Conservation (phyloP, 2,797 vertebrate genomes). For the Sylvia borin region DNA sequence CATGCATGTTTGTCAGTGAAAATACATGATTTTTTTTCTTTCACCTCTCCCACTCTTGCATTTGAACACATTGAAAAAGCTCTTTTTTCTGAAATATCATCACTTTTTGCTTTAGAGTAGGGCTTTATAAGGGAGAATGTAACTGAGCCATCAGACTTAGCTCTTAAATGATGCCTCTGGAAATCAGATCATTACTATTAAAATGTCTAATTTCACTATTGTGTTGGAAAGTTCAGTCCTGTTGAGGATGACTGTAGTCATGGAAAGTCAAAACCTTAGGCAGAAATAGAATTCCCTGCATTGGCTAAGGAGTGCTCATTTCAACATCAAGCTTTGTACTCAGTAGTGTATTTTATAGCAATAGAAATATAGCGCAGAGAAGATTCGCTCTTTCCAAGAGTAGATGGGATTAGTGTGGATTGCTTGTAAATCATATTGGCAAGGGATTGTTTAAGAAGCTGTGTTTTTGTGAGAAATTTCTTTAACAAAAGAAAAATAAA, state of each 20-base stretch:
- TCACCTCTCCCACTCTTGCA: not conserved
- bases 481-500: not conserved
- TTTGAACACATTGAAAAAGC: not conserved
- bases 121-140: not conserved
- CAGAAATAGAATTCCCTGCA: not conserved
- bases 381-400: not conserved
- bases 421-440: not conserved
- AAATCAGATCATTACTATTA: not conserved
- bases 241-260: not conserved
- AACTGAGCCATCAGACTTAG: not conserved
- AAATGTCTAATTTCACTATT: not conserved
- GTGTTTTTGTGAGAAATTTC: not conserved
- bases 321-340: not conserved
- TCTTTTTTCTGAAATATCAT: not conserved
- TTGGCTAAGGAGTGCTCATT: not conserved
- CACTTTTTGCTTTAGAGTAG: not conserved
- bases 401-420: not conserved
- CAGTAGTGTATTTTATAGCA: not conserved
- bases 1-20: not conserved
- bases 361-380: not conserved
- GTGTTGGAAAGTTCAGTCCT: not conserved
- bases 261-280: not conserved
- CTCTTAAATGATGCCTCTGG: not conserved
- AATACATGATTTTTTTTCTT: not conserved
- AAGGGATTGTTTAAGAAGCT: no score